phyloP scores from a whole-genome alignment of 2,888 invertebrate species.

The Polydrusus cervinus region DNA sequence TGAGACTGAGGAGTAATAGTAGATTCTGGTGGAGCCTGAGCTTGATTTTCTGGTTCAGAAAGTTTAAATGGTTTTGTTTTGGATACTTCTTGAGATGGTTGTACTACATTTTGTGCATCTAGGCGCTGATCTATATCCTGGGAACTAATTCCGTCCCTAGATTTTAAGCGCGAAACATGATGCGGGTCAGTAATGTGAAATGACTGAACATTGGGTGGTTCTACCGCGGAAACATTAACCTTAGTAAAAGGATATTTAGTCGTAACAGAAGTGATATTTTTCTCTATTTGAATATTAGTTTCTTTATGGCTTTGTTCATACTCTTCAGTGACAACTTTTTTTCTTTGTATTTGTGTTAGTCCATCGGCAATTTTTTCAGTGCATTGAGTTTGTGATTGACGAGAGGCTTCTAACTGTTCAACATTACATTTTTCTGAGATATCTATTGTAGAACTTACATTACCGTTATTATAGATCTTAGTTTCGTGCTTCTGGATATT shows the following conservation, averaged over 20 bases:
- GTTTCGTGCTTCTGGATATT: constrained; percentile 54
- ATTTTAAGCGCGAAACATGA: constrained; percentile 42
- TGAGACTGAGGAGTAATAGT: constrained; percentile 13
- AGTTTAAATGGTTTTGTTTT: neutral
- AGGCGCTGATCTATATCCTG: constrained; percentile 4
- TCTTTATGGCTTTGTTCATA: constrained; percentile 79
- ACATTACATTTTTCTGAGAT: constrained; percentile 64
- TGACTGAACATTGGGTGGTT: constrained; percentile 60
- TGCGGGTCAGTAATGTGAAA: constrained; percentile 68
- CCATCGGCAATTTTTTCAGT: constrained; percentile 63
- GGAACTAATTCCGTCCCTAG: neutral
- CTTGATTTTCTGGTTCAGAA: constrained; percentile 19
- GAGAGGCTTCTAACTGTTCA: constrained; percentile 63
- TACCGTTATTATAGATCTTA: constrained; percentile 48
- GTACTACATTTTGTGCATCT: constrained; percentile 32
- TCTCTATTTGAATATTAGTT: constrained; percentile 78
- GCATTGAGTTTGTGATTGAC: constrained; percentile 60
- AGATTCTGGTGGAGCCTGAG: constrained; percentile 13
- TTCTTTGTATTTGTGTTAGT: constrained; percentile 76
- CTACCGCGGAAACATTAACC: constrained; percentile 61
- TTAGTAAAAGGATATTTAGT: constrained; percentile 62
- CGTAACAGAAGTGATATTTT: constrained; percentile 63
- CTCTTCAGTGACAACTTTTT: constrained; percentile 79
- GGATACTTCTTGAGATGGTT: constrained; percentile 31
- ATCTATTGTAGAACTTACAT: constrained; percentile 53